Evolutionary conservation across 2,888 invertebrate species (phyloP), one percentile per base, ranked within the genome.

Genomic region (Rotaria socialis): DNA sequence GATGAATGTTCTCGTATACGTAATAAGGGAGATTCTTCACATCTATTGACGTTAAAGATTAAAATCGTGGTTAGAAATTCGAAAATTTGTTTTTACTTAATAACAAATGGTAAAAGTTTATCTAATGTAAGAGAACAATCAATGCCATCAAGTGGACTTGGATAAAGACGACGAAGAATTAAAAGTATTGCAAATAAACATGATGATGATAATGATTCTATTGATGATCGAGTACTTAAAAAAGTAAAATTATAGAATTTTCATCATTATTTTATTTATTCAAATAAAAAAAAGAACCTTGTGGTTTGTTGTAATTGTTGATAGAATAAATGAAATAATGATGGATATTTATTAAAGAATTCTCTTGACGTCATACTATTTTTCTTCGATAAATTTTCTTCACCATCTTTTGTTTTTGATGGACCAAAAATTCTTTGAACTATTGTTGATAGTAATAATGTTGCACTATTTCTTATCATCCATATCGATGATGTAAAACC

Each of bases 381-480:
- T 87, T 90, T 89, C 35, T 89, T 91, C 24, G 90, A 90, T 56
- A 90, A 88, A 86, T 92, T 92, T 88, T 67, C 67, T 67, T 67
- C 67, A 35, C 35, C 67, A 47, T 93, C 84, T 93, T 94, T 50
- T 74, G 90, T 89, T 84, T 91, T 89, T 87, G 91, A 92, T 41
- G 96, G 96, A 4, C 97, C 97, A 92, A 97, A 96, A 88, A 95
- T 94, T 88, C 96, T 93, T 84, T 94, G 94, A 89, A 95, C 93
- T 58, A 97, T 92, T 6, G 96, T 93, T 87, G 95, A 94, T 90
- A 96, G 94, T 85, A 97, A 91, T 86, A 97, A 91, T 0, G 96
- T 95, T 0, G 95, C 94, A 0, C 96, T 94, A 91, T 97, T 97
- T 87, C 95, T 89, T 11, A 92, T 89, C 90, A 91, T 93, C 96